These are phyloP conservation scores for Drusus annulatus DNA, from an alignment of 1,140 invertebrate species.

Conservation along the genomic window DNA sequence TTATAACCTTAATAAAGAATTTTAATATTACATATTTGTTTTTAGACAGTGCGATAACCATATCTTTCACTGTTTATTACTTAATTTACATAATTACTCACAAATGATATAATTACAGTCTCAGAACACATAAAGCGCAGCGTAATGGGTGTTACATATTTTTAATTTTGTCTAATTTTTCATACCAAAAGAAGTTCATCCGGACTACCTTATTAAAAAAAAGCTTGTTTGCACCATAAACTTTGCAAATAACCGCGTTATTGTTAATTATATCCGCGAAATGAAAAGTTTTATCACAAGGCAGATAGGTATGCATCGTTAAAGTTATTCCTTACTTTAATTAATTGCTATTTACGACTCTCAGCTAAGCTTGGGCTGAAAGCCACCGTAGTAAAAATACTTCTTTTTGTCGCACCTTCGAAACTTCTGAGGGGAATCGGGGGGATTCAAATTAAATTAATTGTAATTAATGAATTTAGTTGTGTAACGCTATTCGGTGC, in stretches of 20 bases:
- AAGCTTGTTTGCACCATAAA: slow-evolving; percentile 28
- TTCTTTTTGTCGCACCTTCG: slow-evolving; percentile 35
- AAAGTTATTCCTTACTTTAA: slow-evolving; percentile 33
- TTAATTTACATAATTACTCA: slow-evolving; percentile 32
- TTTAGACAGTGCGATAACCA: neutral
- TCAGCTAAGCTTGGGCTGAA: neutral
- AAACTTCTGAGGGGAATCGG: neutral
- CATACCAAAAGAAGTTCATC: slow-evolving; percentile 20
- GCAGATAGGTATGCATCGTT: slow-evolving; percentile 13
- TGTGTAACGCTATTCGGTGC: slow-evolving; percentile 44
- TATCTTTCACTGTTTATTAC: slow-evolving; percentile 30
- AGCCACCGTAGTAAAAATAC: slow-evolving; percentile 27
- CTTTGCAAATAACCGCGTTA: slow-evolving; percentile 29
- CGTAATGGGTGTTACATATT: slow-evolving; percentile 16
- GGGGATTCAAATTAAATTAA: slow-evolving; percentile 51
- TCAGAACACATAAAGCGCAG: slow-evolving; percentile 5
- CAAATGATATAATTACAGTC: slow-evolving; percentile 22
- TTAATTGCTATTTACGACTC: slow-evolving; percentile 41
- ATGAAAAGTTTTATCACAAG: slow-evolving; percentile 42
- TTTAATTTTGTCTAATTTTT: slow-evolving; percentile 17
- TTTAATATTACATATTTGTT: slow-evolving; percentile 10
- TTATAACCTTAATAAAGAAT: neutral
- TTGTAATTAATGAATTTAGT: slow-evolving; percentile 55
- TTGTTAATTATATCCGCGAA: slow-evolving; percentile 39
- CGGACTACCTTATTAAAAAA: slow-evolving; percentile 18